Evolutionary conservation across 2,888 invertebrate genomes (phyloP), one percentile per base, ranked within the genome.

Genomic region (Macroteleia sp.): DNA sequence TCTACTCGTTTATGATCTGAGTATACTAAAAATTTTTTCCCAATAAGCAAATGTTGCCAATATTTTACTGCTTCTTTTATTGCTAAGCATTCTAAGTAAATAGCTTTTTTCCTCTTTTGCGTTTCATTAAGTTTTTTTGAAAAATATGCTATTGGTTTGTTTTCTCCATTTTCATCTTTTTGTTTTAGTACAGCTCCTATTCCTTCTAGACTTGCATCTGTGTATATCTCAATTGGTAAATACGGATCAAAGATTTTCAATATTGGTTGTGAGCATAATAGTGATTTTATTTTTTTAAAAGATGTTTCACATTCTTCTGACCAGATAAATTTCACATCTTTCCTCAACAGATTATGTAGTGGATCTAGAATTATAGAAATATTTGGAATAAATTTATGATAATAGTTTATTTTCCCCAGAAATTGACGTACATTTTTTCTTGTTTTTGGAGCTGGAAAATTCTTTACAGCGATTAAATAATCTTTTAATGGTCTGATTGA

Each of bases 211-310:
- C 19, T 19, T 17, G 82, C 86, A 61, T 87, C 86, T 16, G 86
- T 85, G 36, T 81, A 82, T 17, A 87, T 83, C 5, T 80, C 32
- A 41, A 19, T 41, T 39, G 14, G 16, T 39, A 39, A 39, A 39
- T 16, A 83, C 84, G 48, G 81, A 79, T 32, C 70, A 17, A 12
- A 83, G 61, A 64, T 69, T 78, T 39, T 85, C 84, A 59, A 87
- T 36, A 87, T 85, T 25, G 85, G 86, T 80, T 83, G 28, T 9
- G 81, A 75, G 39, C 86, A 84, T 34, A 84, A 54, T 39, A 79
- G 62, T 22, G 44, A 28, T 78, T 83, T 85, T 48, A 82, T 77
- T 61, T 59, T 48, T 19, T 75, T 39, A 34, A 81, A 82, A n/a
- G 76, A 34, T 46, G 54, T 67, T 52, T 84, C 48, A 42, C 82